Percentiles rank a stretch among this genome's conserved stretches.
These are phyloP conservation scores for Motacilla alba DNA, from an alignment of 2,113 vertebrate species.

Conservation along the genomic window DNA sequence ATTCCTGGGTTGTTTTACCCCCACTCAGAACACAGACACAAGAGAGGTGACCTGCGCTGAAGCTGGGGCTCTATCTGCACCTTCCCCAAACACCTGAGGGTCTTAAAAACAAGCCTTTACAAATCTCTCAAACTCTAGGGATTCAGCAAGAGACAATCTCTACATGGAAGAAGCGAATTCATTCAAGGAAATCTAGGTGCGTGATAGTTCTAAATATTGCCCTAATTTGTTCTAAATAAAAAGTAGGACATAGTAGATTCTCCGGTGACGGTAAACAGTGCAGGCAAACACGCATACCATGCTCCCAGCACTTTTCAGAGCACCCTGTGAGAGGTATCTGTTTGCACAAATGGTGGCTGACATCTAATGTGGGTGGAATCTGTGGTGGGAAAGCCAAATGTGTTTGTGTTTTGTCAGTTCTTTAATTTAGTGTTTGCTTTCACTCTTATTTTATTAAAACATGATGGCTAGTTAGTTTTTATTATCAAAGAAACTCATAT, in stretches of 20 bases:
- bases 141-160: background rate
- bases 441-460: background rate
- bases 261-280: background rate
- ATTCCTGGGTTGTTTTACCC: background rate
- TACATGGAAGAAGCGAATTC: background rate
- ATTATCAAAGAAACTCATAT: background rate
- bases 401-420: background rate
- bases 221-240: background rate
- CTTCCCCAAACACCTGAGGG: background rate
- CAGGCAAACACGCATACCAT: rapidly evolving
- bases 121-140: background rate
- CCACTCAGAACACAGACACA: rapidly evolving
- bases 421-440: background rate
- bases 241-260: slow-evolving; percentile 27
- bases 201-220: background rate
- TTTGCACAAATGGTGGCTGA: slow-evolving; percentile 11
- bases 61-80: background rate
- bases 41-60: rapidly evolving
- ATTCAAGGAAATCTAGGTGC: background rate
- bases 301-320: background rate
- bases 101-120: background rate
- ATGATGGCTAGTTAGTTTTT: background rate
- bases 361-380: slow-evolving; percentile 7
- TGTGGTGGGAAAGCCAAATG: background rate
- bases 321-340: background rate